Evolutionary conservation across 1,140 invertebrate species (phyloP), one percentile per base, ranked within the genome.

Genomic region (Triops longicaudatus): DNA sequence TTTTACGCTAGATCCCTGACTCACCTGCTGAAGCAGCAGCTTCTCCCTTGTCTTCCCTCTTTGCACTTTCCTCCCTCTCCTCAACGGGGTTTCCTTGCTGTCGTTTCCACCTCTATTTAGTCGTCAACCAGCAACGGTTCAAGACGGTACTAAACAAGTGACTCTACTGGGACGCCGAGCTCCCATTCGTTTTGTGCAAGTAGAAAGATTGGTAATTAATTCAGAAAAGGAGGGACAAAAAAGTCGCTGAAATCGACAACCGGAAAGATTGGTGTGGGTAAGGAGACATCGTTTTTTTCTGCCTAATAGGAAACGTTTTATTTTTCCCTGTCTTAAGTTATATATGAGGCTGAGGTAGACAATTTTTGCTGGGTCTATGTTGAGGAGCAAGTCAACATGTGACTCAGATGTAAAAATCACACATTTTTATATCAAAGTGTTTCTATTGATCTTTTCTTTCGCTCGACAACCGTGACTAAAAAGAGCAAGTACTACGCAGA

Each of bases 111-210:
- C 50, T 63, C 50, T n/a, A 63, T 63, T 63, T 63, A 63, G 50
- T 63, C 50, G 50, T 63, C 50, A 63, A 63, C 50, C 50, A 63
- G 50, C 50, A n/a, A 63, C 50, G 50, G 50, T 63, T 63, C 50
- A 63, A 63, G 50, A 63, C 50, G 50, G 50, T 63, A 63, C 50
- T 63, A 63, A 63, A 22, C 50, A n/a, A 63, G 50, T 63, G 50
- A 63, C 50, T 63, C 50, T 22, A 63, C 17, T 22, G 14, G 50
- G 50, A 63, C n/a, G 14, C 50, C 14, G 17, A 9, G 22, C 22
- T 63, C 50, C 50, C 50, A 63, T 63, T 63, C 17, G 17, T 63
- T 17, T 17, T 22, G 31, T 37, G 31, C 31, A 37, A 37, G 31
- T 37, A 7, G 31, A 37, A 37, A 37, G 31, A 37, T 37, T 37